Conservation (phyloP, 1,140 invertebrate genomes). For the Chionoecetes opilio region DNA sequence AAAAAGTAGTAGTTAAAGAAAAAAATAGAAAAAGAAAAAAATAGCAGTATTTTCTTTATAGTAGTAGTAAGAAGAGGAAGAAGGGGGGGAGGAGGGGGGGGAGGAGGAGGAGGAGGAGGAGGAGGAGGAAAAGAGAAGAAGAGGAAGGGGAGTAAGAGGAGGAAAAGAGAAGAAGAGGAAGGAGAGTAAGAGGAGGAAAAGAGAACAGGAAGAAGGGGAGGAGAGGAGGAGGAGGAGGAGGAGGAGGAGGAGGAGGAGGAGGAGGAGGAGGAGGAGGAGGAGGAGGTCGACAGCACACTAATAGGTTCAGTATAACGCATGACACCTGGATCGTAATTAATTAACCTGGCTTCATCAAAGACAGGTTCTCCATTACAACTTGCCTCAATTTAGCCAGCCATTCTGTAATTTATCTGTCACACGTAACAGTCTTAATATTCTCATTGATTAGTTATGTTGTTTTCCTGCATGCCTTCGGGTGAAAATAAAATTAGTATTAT, state of each 20-base stretch:
- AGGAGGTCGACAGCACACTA: not conserved
- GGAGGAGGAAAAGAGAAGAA: not conserved
- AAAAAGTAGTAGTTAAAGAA: not conserved
- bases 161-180: not conserved
- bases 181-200: not conserved
- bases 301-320: not conserved
- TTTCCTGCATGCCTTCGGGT: too few relatives aligned
- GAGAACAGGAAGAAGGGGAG: not conserved
- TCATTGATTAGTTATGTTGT: too few relatives aligned
- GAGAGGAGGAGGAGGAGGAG: not conserved
- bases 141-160: not conserved
- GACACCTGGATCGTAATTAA: too few relatives aligned
- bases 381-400: too few relatives aligned
- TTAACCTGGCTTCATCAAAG: too few relatives aligned
- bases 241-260: not conserved
- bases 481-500: too few relatives aligned
- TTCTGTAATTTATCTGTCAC: too few relatives aligned
- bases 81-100: not conserved
- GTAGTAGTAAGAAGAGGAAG: too few relatives aligned
- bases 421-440: too few relatives aligned
- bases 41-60: too few relatives aligned
- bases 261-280: not conserved
- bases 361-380: too few relatives aligned
- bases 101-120: not conserved
- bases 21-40: not conserved